Evolutionary conservation across 2,113 vertebrate genomes (phyloP).

Genomic region (Helogale parvula): DNA sequence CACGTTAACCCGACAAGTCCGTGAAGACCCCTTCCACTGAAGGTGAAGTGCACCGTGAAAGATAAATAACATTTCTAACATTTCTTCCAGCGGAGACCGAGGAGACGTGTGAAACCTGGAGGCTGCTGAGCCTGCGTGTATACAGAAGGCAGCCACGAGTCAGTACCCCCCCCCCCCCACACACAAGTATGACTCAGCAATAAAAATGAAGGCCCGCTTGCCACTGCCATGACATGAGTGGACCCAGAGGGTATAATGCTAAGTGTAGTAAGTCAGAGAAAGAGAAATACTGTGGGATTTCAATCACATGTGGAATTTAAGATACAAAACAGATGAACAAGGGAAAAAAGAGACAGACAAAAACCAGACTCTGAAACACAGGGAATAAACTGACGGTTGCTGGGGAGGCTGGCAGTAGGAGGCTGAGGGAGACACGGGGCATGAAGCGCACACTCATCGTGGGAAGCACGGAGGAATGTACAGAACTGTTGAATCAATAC

Average conservation of each 20-base stretch:
- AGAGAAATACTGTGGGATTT: neutral
- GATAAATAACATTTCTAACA: neutral
- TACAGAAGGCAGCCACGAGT: neutral
- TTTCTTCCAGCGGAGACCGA: neutral
- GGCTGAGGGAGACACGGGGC: neutral
- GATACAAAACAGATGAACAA: neutral
- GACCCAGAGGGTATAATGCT: neutral
- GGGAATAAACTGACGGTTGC: neutral
- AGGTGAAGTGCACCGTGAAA: neutral
- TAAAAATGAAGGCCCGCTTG: neutral
- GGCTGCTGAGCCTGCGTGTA: neutral
- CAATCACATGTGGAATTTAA: neutral
- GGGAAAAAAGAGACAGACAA: neutral
- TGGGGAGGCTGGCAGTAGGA: neutral
- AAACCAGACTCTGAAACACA: neutral
- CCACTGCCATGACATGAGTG: neutral
- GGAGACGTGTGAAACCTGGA: neutral
- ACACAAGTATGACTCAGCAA: neutral
- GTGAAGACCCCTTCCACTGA: neutral
- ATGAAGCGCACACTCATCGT: neutral
- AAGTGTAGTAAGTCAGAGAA: neutral
- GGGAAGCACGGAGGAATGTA: neutral
- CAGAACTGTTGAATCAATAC: neutral
- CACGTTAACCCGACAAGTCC: neutral
- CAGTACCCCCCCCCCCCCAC: neutral